These are phyloP conservation scores for Netelia melanura DNA, from an alignment of 2,888 invertebrate genomes.

Conservation along the genomic window DNA sequence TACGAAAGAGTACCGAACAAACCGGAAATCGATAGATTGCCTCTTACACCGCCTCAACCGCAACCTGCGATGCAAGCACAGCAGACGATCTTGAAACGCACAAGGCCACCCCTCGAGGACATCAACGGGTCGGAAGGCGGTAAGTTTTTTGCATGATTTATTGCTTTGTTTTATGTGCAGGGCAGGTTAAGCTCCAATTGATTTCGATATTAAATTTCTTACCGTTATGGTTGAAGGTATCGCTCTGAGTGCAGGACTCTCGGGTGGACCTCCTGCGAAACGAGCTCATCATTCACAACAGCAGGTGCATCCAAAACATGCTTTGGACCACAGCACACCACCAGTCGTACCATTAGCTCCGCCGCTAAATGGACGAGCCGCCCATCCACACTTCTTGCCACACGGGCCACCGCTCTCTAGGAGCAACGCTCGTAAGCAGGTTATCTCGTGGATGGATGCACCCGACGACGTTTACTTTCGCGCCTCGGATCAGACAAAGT, in stretches of 20 bases:
- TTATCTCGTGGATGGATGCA: conserved; percentile 99
- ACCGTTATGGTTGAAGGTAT: conserved; percentile 78
- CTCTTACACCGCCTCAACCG: conserved; percentile 84
- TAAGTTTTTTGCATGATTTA: conserved; percentile 85
- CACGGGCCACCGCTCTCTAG: conserved; percentile 90
- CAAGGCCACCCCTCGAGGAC: conserved; percentile 93
- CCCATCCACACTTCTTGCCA: conserved; percentile 81
- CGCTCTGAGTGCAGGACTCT: conserved; percentile 80
- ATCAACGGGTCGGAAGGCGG: conserved; percentile 93
- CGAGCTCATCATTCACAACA: conserved; percentile 85
- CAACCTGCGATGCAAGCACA: conserved; percentile 82
- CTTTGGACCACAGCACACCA: conserved; percentile 78
- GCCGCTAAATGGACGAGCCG: conserved; percentile 82
- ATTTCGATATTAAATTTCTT: neutral
- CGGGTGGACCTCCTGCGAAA: conserved; percentile 90
- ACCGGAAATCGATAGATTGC: conserved; percentile 89
- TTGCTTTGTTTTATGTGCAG: neutral
- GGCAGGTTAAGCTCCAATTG: neutral
- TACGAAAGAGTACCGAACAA: conserved; percentile 95
- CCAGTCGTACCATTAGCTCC: conserved; percentile 80
- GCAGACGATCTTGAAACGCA: conserved; percentile 89
- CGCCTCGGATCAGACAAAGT: conserved; percentile 96
- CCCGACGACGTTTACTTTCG: conserved; percentile 98
- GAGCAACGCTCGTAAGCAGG: conserved; percentile 92
- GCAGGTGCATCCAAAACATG: conserved; percentile 79